phyloP scores from a whole-genome alignment of 2,888 invertebrate species.

The Temnothorax ravouxi region DNA sequence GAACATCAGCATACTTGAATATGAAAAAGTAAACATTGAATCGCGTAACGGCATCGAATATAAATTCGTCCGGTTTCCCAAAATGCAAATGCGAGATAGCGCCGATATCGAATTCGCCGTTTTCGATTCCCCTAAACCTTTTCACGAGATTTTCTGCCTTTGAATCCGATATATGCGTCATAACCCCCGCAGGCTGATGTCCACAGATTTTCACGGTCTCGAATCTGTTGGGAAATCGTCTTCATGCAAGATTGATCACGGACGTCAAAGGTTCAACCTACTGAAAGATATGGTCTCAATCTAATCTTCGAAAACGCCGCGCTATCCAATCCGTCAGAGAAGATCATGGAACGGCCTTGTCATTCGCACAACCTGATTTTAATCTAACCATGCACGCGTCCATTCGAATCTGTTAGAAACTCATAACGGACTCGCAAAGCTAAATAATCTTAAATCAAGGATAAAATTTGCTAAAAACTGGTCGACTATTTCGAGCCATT shows the following conservation, averaged over 20 bases:
- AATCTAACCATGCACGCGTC: slow-evolving; percentile 52
- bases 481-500: background rate
- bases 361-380: slow-evolving; percentile 57
- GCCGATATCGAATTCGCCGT: slow-evolving; percentile 71
- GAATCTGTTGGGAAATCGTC: slow-evolving; percentile 55
- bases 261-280: slow-evolving; percentile 55
- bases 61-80: slow-evolving; percentile 61
- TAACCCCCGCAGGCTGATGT: slow-evolving; percentile 61
- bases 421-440: slow-evolving; percentile 52
- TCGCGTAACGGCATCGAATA: slow-evolving; percentile 46
- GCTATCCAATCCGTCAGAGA: slow-evolving; percentile 61
- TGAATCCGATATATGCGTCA: slow-evolving; percentile 39
- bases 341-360: slow-evolving; percentile 57
- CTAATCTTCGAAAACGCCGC: slow-evolving; percentile 49
- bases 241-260: slow-evolving; percentile 63
- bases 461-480: background rate
- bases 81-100: slow-evolving; percentile 67
- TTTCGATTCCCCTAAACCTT: slow-evolving; percentile 71
- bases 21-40: slow-evolving; percentile 49
- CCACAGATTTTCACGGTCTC: slow-evolving; percentile 55
- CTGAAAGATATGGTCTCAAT: slow-evolving; percentile 58
- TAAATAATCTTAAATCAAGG: slow-evolving; percentile 5
- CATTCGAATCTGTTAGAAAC: slow-evolving; percentile 57
- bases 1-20: slow-evolving; percentile 47
- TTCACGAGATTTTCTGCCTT: slow-evolving; percentile 53